Conservation (phyloP, 2,888 invertebrate species). For the Chirona hameri region DNA sequence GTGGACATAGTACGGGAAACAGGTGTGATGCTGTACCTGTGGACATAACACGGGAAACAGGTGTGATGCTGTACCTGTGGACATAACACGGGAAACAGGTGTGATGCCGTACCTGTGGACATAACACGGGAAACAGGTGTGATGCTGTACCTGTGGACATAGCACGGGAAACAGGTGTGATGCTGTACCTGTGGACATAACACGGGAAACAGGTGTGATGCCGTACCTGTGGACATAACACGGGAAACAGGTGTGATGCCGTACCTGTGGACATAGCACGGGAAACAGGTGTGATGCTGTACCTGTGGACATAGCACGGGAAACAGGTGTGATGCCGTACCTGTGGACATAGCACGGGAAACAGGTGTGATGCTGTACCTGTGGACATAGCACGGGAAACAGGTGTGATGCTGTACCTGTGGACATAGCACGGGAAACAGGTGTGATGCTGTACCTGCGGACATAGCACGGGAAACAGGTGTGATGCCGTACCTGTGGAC, state of each 20-base stretch:
- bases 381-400: slow-evolving; percentile 34
- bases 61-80: slow-evolving; percentile 58
- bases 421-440: slow-evolving; percentile 31
- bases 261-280: slow-evolving; percentile 52
- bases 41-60: slow-evolving; percentile 31
- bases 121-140: slow-evolving; percentile 42
- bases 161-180: slow-evolving; percentile 46
- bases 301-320: slow-evolving; percentile 49
- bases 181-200: slow-evolving; percentile 55
- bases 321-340: slow-evolving; percentile 54
- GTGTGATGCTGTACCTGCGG: slow-evolving; percentile 58
- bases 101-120: slow-evolving; percentile 58
- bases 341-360: slow-evolving; percentile 46
- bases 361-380: slow-evolving; percentile 58
- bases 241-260: slow-evolving; percentile 49
- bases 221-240: slow-evolving; percentile 54
- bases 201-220: slow-evolving; percentile 46
- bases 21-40: slow-evolving; percentile 58
- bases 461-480: neutral
- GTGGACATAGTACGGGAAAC: slow-evolving; percentile 33
- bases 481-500: slow-evolving; percentile 58
- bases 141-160: slow-evolving; percentile 56
- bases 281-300: slow-evolving; percentile 52
- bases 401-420: slow-evolving; percentile 58
- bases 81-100: neutral